Evolutionary conservation across 2,888 invertebrate species (phyloP).

Genomic region (Nasonia oneida): DNA sequence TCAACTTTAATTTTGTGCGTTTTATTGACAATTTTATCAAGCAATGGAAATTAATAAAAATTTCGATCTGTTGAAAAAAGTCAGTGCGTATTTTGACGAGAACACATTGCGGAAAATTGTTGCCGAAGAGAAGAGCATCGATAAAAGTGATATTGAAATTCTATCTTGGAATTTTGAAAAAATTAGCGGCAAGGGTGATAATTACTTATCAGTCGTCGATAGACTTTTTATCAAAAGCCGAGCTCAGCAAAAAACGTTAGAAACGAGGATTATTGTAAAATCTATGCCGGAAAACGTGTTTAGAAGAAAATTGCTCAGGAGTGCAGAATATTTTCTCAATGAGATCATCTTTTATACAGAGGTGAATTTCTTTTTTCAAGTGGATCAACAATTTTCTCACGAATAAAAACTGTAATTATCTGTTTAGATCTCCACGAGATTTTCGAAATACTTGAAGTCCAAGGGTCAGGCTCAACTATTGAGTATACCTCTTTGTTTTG

Average conservation of each 20-base stretch:
- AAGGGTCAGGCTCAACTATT: conserved; percentile 68
- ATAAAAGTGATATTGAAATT: conserved; percentile 70
- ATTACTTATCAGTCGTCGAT: conserved; percentile 85
- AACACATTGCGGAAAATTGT: conserved; percentile 78
- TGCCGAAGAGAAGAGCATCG: conserved; percentile 71
- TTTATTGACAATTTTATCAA: background rate
- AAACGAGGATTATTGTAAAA: conserved; percentile 83
- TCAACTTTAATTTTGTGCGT: background rate
- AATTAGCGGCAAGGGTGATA: conserved; percentile 84
- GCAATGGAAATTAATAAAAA: conserved; percentile 52
- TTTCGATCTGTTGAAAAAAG: conserved; percentile 28
- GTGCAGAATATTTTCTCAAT: conserved; percentile 85
- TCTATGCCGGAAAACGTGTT: conserved; percentile 84
- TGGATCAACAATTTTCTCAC: background rate
- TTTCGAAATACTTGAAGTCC: conserved; percentile 69
- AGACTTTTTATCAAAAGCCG: conserved; percentile 82
- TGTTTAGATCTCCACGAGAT: conserved; percentile 71
- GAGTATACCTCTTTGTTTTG: conserved; percentile 73
- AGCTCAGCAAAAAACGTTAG: conserved; percentile 72
- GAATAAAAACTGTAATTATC: background rate
- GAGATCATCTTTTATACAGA: conserved; percentile 84
- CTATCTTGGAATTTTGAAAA: conserved; percentile 78
- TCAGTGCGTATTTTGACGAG: conserved; percentile 77
- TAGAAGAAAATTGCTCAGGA: conserved; percentile 84
- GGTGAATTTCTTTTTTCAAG: conserved; percentile 64